A percentile compares a stretch with the other conserved stretches of the same genome.
These are phyloP conservation scores for Nemapogon koenigi DNA, from an alignment of 2,888 invertebrate species.

Conservation along the genomic window DNA sequence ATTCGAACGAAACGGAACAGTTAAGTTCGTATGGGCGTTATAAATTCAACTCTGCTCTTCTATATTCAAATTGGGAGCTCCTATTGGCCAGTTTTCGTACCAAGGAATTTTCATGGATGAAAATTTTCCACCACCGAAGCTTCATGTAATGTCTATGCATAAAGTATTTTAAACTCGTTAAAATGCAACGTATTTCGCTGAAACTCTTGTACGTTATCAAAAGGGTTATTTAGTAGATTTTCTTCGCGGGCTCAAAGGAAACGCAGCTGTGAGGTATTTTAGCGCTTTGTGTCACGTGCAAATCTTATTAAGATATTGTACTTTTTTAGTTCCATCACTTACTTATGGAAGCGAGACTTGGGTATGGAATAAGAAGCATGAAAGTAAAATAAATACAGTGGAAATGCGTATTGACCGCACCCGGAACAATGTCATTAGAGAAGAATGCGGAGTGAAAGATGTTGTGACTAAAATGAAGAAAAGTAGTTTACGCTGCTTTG, in stretches of 20 bases:
- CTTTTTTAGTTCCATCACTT: no score
- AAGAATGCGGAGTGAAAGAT: no score
- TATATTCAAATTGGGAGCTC: constrained; percentile 60
- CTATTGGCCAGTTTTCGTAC: constrained; percentile 37
- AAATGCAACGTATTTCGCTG: constrained; percentile 52
- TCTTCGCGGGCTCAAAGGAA: constrained; percentile 28
- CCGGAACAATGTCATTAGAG: no score
- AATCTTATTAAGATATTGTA: no score
- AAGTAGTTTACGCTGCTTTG: no score
- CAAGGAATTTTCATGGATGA: constrained; percentile 32
- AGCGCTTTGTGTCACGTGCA: constrained; percentile 2
- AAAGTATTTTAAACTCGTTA: constrained; percentile 62
- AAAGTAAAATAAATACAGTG: no score
- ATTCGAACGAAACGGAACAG: constrained; percentile 26
- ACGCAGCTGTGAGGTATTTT: constrained; percentile 3
- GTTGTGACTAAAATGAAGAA: no score
- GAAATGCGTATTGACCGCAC: no score
- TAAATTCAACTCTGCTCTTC: constrained; percentile 55
- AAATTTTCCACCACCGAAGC: constrained; percentile 28
- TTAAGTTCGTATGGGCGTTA: constrained; percentile 55
- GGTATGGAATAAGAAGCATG: no score
- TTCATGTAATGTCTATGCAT: constrained; percentile 56
- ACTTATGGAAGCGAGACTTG: no score
- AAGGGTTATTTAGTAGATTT: constrained; percentile 37
- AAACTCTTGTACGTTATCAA: constrained; percentile 26